Base-by-base conservation (phyloP, 2,888 invertebrate genomes). In the Erebia aethiops region DNA sequence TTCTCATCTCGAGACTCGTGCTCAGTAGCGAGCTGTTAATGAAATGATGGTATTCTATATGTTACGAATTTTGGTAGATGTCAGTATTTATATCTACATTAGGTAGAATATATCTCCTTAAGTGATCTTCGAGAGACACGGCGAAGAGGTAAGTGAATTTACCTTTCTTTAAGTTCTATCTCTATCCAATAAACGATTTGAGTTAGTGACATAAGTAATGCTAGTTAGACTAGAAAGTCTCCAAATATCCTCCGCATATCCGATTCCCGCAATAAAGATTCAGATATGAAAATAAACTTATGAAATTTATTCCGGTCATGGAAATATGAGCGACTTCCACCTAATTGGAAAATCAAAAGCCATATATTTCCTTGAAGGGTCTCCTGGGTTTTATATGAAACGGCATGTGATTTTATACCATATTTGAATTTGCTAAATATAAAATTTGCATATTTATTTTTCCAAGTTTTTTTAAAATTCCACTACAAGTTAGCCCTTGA, bases 341-440 rank as follows among this genome's bases (percentile, higher is more conserved):
- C 46, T 46, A 62, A 62, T 62, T 62, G 49, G 46, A 61, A 62
- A 49, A 62, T 49, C 49, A 49, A 49, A 62, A 49, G 62, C 49
- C 62, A 49, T 62, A 62, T 62, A 62, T 62, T 49, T 62, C 49
- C 18, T 62, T 49, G 14, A 46, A 21, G 13, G 49, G 13, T 62
- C 62, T 46, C 49, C 21, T 62, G 62, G 49, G 62, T 49, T 46
- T 46, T 46, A 62, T 62, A 46, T 62, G 62, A 21, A 21, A 62
- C 49, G 46, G 8, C 61, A 11, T 46, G 16, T 43, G 46, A 61
- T 46, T 61, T 18, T 46, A 43, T 13, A 41, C 5, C 35, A 26
- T 75, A 75, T 75, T 58, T 18, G 18, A 16, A 61, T 41, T 16
- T 18, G 61, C 8, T 43, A 43, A 61, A 46, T 18, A 54, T 54